Evolutionary conservation across 2,797 vertebrate species (phyloP), one percentile per base, ranked within the genome.

Genomic region (Eidolon dupreanum): DNA sequence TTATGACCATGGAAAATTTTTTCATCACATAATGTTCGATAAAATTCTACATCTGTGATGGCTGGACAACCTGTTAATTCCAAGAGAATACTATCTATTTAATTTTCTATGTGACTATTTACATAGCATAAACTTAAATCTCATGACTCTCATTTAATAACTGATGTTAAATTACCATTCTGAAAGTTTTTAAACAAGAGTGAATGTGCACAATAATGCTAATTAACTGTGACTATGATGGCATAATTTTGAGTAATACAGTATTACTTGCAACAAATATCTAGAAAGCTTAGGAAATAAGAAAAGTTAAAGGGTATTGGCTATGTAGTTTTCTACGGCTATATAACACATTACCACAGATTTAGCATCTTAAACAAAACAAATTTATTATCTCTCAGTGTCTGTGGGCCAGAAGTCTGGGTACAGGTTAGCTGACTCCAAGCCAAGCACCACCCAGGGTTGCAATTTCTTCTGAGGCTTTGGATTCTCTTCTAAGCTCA

Each of bases 11-110:
- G 19, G 53, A 83, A 61, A 75, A 5, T 20, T 66, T 85, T 2
- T 57, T 68, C 1, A 73, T 65, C 16, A 78, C 4, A 82, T 53
- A 73, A 75, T 41, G 46, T 61, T 96, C 78, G 53, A n/a, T 71
- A 89, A 89, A 92, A 79, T n/a, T 85, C 19, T 74, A 17, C 3
- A 85, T 57, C 66, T 90, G 53, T 57, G n/a, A 85, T 24, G 41
- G 19, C 19, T 94, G 49, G 57, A 90, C 7, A 92, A 53, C 4
- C 10, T 38, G 28, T 71, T 90, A 90, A 94, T 86, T 83, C 22
- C 6, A 81, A 49, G 20, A 71, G 49, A 49, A 49, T 49, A 16
- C 49, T 49, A 5, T 82, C 26, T 66, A 46, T 17, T 43, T 66
- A 43, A 63, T 68, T 53, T 91, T 88, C n/a, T 43, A 12, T 49